Evolutionary conservation across 2,113 vertebrate species (phyloP), one percentile per base, ranked within the genome.

Genomic region (Pardalotus punctatus): DNA sequence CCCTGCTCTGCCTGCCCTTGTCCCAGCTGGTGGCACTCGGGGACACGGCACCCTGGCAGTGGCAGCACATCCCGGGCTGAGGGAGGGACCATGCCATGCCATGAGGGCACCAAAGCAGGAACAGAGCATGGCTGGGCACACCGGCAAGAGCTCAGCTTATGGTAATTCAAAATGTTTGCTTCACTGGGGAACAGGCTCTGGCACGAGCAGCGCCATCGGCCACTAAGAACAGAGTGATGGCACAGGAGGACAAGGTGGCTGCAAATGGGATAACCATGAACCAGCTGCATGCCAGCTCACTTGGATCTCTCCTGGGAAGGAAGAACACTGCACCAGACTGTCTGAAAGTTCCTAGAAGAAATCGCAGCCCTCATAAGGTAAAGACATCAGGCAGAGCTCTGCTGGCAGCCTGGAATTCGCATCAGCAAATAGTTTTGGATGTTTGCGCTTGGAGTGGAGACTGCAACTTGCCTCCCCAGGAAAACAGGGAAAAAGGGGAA

Each of bases 321-420:
- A 48, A 61, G 69, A 94, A 27, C 23, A 2, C 25, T 31, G 62
- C 35, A 38, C 33, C 0, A 20, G 43, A 58, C 29, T 11, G 16
- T 54, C 64, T 88, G 51, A 45, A 66, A 93, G 69, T 94, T 97
- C 94, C 93, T 95, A 90, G 92, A 96, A 93, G 92, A 67, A 94
- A 83, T 47, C 27, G 33, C 74, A 85, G 64, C 17, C 18, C 5
- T 70, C 43, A 12, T 74, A 78, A 95, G 72, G 88, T 42, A 90
- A 93, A 90, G 90, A 12, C n/a, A 94, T 81, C 90, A 78, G 74
- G 79, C 81, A 93, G 54, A 90, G 72, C 47, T 58, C 62, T 28
- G 14, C 62, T 24, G 64, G 43, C 48, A 43, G 62, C 47, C 53
- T 90, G 93, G 60, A 74, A 83, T 78, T 83, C 3, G 0, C 88